Percentiles rank a stretch among this genome's conserved stretches.
phyloP scores from a whole-genome alignment of 64 coral and sea anemone genomes.

The Dendronephthya gigantea region DNA sequence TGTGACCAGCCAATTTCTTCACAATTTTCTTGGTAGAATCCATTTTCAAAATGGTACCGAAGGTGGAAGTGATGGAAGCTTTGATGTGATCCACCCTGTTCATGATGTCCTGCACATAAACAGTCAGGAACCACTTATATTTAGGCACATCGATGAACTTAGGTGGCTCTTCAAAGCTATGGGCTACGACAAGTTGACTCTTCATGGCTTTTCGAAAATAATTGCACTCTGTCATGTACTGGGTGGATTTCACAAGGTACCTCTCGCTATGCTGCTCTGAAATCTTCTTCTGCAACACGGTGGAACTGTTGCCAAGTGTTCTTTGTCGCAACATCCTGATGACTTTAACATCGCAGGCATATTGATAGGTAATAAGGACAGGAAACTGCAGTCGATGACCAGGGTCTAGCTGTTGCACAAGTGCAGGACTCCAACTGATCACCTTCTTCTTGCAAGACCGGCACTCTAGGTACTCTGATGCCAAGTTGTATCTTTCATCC shows the following conservation, averaged over 20 bases:
- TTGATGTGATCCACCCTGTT: background rate
- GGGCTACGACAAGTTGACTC: background rate
- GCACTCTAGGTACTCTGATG: slow-evolving; percentile 40
- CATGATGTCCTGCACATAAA: slow-evolving; percentile 10
- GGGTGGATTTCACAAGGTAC: background rate
- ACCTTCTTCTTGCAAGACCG: slow-evolving; percentile 34
- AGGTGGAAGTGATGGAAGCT: background rate
- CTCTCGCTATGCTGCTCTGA: background rate
- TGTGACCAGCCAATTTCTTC: slow-evolving; percentile 38
- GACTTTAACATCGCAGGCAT: background rate
- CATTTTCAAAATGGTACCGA: slow-evolving; percentile 34
- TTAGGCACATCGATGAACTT: slow-evolving; percentile 6
- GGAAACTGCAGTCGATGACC: slow-evolving; percentile 26
- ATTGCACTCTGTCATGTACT: background rate
- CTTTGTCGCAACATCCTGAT: background rate
- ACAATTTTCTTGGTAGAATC: slow-evolving; percentile 56
- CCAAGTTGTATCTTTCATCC: slow-evolving; percentile 28
- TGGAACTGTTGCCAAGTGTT: background rate
- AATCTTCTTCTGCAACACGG: background rate
- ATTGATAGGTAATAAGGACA: slow-evolving; percentile 2
- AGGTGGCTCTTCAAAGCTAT: background rate
- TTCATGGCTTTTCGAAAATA: background rate
- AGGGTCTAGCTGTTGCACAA: slow-evolving; percentile 31
- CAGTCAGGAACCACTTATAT: slow-evolving; percentile 12
- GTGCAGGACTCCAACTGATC: slow-evolving; percentile 33